Evolutionary conservation across 2,888 invertebrate genomes (phyloP).

Genomic region (Metallyticus violacea): DNA sequence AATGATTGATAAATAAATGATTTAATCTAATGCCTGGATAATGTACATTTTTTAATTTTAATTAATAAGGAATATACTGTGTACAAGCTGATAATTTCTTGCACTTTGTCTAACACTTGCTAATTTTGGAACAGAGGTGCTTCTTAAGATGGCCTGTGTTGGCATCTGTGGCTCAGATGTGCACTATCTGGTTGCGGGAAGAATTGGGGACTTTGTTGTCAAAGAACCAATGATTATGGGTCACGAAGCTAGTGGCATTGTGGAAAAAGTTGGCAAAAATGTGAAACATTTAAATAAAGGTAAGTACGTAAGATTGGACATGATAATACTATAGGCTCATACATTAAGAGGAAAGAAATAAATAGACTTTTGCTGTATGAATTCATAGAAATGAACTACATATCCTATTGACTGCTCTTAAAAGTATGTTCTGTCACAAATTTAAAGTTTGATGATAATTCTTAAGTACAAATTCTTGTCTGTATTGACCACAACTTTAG

Average conservation of each 20-base stretch:
- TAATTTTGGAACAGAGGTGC: slow-evolving; percentile 64
- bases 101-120: background rate
- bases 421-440: too few species aligned
- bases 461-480: too few species aligned
- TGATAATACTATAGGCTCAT: too few species aligned
- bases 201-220: slow-evolving; percentile 84
- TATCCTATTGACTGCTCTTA: too few species aligned
- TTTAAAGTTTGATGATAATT: too few species aligned
- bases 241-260: slow-evolving; percentile 85
- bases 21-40: too few species aligned
- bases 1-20: too few species aligned
- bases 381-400: too few species aligned
- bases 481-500: too few species aligned
- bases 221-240: slow-evolving; percentile 91
- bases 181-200: slow-evolving; percentile 82
- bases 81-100: background rate
- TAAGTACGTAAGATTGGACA: slow-evolving; percentile 44
- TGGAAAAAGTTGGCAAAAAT: slow-evolving; percentile 69
- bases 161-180: slow-evolving; percentile 97
- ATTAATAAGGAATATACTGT: background rate
- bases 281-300: slow-evolving; percentile 65
- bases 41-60: too few species aligned
- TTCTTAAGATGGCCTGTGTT: slow-evolving; percentile 83
- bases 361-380: too few species aligned
- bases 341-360: too few species aligned